Conservation (phyloP, 1,140 invertebrate genomes). For the Kradibia gibbosae region DNA sequence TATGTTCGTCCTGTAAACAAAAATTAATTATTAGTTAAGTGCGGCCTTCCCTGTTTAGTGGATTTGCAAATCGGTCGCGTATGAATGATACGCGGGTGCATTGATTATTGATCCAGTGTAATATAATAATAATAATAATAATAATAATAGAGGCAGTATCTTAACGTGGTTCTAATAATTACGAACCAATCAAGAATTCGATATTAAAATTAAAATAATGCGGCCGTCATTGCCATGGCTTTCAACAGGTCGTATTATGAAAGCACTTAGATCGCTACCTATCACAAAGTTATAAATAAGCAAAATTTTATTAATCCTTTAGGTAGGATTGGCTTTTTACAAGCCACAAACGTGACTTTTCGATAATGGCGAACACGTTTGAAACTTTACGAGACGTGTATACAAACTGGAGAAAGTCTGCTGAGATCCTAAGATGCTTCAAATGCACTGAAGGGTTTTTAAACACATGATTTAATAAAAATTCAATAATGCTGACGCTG, state of each 20-base stretch:
- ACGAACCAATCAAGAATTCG: neutral
- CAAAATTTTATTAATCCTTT: conserved; percentile 39
- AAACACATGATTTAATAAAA: conserved; percentile 39
- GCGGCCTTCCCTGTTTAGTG: conserved; percentile 17
- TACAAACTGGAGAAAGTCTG: conserved; percentile 10
- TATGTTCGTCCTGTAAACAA: conserved; percentile 11
- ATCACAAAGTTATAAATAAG: neutral
- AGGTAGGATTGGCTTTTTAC: conserved; percentile 18
- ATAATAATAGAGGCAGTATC: neutral
- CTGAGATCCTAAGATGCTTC: conserved; percentile 17
- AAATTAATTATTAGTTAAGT: conserved; percentile 49
- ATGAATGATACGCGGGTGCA: neutral
- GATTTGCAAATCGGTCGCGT: neutral
- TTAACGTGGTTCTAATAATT: neutral
- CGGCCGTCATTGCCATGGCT: neutral
- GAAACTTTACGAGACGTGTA: conserved; percentile 34
- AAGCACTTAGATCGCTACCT: neutral
- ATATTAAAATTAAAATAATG: neutral
- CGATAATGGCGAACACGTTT: conserved; percentile 26
- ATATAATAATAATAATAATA: too few species aligned
- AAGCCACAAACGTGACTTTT: conserved; percentile 31
- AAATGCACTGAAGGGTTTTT: conserved; percentile 34
- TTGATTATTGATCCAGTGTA: conserved; percentile 11
- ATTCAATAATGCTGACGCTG: conserved; percentile 17
- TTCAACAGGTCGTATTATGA: neutral